These are phyloP conservation scores for Pseudorasbora parva DNA, from an alignment of 2,113 vertebrate genomes.

Conservation along the genomic window DNA sequence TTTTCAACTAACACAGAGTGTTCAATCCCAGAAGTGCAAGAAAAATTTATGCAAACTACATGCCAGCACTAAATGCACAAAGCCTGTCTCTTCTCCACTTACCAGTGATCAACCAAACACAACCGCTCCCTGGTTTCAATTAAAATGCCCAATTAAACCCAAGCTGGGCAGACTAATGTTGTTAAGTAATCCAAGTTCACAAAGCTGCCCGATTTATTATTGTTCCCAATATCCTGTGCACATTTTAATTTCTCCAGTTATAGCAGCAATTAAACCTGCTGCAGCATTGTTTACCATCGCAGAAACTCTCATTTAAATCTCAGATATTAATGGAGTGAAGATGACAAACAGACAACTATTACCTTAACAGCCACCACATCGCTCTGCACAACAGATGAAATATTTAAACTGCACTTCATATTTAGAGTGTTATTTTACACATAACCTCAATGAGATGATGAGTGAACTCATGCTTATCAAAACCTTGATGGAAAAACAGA, in stretches of 20 bases:
- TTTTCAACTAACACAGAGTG: neutral
- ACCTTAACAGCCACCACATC: conserved; percentile 8
- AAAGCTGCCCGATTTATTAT: conserved; percentile 51
- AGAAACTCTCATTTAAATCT: conserved; percentile 35
- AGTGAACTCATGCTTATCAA: neutral
- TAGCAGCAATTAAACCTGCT: conserved; percentile 44
- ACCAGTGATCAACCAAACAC: conserved; percentile 29
- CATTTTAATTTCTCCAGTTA: conserved; percentile 46
- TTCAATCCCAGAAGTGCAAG: neutral
- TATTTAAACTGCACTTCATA: conserved; percentile 22
- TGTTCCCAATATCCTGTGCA: conserved; percentile 25
- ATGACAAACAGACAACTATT: conserved; percentile 23
- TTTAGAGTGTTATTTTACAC: conserved; percentile 23
- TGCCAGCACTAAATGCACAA: conserved; percentile 22
- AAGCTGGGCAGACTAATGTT: conserved; percentile 42
- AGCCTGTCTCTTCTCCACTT: neutral
- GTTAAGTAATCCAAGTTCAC: conserved; percentile 48
- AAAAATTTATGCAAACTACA: conserved; percentile 25
- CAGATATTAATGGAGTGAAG: conserved; percentile 33
- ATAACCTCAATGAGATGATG: neutral
- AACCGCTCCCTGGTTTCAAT: conserved; percentile 44
- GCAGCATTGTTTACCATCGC: conserved; percentile 42
- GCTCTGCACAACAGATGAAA: neutral
- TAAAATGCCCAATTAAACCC: conserved; percentile 55
- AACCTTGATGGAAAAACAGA: neutral